These are phyloP conservation scores for Atethmia centrago DNA, from an alignment of 2,888 invertebrate genomes.

Conservation along the genomic window DNA sequence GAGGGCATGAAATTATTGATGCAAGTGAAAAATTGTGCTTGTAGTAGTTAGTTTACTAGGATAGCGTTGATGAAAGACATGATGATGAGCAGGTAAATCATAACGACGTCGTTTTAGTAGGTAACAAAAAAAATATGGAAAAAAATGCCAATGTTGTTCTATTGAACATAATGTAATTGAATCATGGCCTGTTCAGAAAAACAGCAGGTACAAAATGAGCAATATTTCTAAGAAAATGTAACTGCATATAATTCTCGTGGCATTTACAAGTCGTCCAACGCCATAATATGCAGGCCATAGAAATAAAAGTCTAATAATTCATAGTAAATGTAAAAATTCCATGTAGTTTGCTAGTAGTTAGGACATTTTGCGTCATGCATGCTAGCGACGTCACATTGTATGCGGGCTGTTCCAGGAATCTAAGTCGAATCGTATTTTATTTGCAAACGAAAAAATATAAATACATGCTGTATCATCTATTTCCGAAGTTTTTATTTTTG, in stretches of 20 bases:
- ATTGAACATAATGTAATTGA: not conserved
- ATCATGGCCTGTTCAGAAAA: slow-evolving; percentile 12
- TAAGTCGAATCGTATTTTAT: slow-evolving; percentile 44
- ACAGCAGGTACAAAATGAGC: slow-evolving; percentile 18
- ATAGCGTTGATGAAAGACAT: not conserved
- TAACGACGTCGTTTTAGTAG: not conserved
- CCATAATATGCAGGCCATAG: slow-evolving; percentile 26
- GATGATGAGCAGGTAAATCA: not conserved
- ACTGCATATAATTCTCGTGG: slow-evolving; percentile 32
- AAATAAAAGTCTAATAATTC: slow-evolving; percentile 56
- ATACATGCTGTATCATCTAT: slow-evolving; percentile 24
- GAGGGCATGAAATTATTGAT: not conserved
- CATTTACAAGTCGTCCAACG: slow-evolving; percentile 35
- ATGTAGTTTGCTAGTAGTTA: slow-evolving; percentile 19
- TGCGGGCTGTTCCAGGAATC: slow-evolving; percentile 53
- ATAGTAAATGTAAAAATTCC: slow-evolving; percentile 40
- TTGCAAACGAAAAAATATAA: slow-evolving; percentile 35
- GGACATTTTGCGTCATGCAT: slow-evolving; percentile 52
- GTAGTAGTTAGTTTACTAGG: no score
- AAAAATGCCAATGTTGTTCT: not conserved
- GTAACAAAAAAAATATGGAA: not conserved
- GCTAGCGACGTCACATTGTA: slow-evolving; percentile 49
- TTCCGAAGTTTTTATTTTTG: slow-evolving; percentile 48
- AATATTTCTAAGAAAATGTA: slow-evolving; percentile 47
- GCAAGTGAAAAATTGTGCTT: not conserved